A percentile compares a stretch with the other conserved stretches of the same genome.
Conservation (phyloP, 1,140 invertebrate species). For the Drosophila jambulina region DNA sequence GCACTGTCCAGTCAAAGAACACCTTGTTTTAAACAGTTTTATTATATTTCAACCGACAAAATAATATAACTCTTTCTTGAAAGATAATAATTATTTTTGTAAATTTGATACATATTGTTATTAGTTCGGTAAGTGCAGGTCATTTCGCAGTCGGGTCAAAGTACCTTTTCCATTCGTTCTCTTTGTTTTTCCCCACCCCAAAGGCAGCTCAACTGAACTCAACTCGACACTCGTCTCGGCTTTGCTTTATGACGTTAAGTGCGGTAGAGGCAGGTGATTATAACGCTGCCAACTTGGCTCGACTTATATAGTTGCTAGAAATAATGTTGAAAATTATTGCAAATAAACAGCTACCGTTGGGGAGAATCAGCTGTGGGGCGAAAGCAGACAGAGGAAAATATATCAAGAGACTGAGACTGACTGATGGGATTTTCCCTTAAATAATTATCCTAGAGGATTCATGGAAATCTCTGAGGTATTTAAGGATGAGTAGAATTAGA, state of each 20-base stretch:
- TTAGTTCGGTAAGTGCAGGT: background rate
- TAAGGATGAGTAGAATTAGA: no score
- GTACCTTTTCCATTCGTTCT: background rate
- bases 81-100: background rate
- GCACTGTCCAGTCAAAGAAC: background rate
- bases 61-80: no score
- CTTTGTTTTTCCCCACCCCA: background rate
- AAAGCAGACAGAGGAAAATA: background rate
- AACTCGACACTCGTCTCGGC: constrained; percentile 26
- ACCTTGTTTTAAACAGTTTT: background rate
- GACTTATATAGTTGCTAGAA: constrained; percentile 40
- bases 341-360: constrained; percentile 32
- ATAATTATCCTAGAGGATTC: background rate
- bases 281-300: constrained; percentile 32
- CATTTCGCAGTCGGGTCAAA: background rate
- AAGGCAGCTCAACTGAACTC: constrained; percentile 13
- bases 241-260: constrained; percentile 47
- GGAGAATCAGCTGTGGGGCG: background rate
- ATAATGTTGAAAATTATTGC: constrained; percentile 43
- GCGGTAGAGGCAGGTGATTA: constrained; percentile 48
- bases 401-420: no score
- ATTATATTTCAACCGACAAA: no score
- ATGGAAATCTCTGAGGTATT: background rate
- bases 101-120: background rate
- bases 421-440: no score